Conservation (phyloP, 2,888 invertebrate species). For the Tyria jacobaeae region DNA sequence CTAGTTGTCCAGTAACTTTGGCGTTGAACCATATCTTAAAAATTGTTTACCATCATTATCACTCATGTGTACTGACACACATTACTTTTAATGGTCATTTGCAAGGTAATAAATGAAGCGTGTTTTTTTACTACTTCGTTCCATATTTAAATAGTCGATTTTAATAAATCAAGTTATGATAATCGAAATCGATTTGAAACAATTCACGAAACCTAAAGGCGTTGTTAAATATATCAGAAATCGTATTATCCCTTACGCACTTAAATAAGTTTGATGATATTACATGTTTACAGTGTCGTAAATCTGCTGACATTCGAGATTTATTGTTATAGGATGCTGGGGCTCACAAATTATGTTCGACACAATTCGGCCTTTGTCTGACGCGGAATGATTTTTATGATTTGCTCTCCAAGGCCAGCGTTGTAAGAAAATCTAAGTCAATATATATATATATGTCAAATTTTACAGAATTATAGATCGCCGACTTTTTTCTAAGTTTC, state of each 20-base stretch:
- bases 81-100: too few relatives aligned
- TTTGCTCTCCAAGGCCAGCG: slow-evolving; percentile 42
- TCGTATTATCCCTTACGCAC: slow-evolving; percentile 50
- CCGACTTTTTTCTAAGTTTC: too few relatives aligned
- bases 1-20: too few relatives aligned
- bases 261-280: slow-evolving; percentile 73
- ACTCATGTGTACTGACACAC: neutral
- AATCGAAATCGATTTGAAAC: slow-evolving; percentile 42
- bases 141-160: slow-evolving; percentile 11
- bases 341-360: slow-evolving; percentile 65
- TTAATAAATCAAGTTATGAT: slow-evolving; percentile 45
- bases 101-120: neutral
- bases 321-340: slow-evolving; percentile 73
- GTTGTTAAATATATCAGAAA: slow-evolving; percentile 50
- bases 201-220: slow-evolving; percentile 44
- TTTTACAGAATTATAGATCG: too few relatives aligned
- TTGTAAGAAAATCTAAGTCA: slow-evolving; percentile 32
- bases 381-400: slow-evolving; percentile 55
- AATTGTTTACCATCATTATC: neutral
- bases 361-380: slow-evolving; percentile 63
- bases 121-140: neutral
- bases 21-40: neutral
- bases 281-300: slow-evolving; percentile 79
- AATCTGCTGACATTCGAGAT: slow-evolving; percentile 74
- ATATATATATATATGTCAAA: neutral